Evolutionary conservation across 2,797 vertebrate species (phyloP), one percentile per base, ranked within the genome.

Genomic region (Echiichthys vipera): DNA sequence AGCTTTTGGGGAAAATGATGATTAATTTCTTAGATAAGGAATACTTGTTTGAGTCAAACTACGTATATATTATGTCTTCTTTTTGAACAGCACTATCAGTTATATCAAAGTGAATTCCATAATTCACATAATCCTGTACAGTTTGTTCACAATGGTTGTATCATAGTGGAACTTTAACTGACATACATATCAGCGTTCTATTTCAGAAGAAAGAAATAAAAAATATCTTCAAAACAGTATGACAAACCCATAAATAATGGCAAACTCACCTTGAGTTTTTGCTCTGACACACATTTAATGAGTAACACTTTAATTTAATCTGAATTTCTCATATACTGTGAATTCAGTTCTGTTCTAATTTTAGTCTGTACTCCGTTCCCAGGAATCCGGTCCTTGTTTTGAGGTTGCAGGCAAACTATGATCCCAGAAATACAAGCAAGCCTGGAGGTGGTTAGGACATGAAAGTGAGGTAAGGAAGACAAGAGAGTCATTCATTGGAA

Each of bases 381-480:
- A 1, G 2, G 1, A 84, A 67, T 93, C 94, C 94, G 89, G 17
- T 77, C 79, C 88, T 58, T 18, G 55, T 90, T 89, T 94, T 92
- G 59, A 47, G 34, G n/a, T 67, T 77, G 29, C n/a, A 51, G 66
- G 39, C 65, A 68, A 25, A 75, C 70, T 79, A 42, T 79, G 84
- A 92, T 90, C 89, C 89, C 86, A 87, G 84, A 87, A 90, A 90
- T 88, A 89, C 91, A 93, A 92, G 92, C 90, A 86, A 88, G 92
- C 92, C 93, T 91, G 88, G 91, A 94, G 93, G 88, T 87, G 89
- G 88, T 90, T 89, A 90, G 75, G 78, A 91, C 90, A 92, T 90
- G 91, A 92, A 93, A 94, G 91, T 92, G 90, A 91, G 86, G 89
- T 92, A 84, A 87, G 87, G 89, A 87, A 93, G 90, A 95, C 93